These are phyloP conservation scores for Leucania comma DNA, from an alignment of 2,888 invertebrate species.

Conservation along the genomic window DNA sequence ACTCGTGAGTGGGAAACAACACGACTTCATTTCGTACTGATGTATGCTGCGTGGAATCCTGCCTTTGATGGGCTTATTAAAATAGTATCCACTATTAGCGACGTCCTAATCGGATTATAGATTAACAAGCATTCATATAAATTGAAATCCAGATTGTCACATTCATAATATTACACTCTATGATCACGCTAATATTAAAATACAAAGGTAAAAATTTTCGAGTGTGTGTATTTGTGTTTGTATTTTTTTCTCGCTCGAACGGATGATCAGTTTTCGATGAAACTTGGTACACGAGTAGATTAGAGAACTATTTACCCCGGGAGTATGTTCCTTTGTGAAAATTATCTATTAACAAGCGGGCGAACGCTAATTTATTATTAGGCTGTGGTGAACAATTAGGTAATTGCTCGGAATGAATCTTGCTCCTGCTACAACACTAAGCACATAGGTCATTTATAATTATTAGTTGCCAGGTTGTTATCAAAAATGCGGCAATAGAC, in stretches of 20 bases:
- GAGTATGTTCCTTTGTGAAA: too few species aligned
- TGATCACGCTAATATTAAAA: too few species aligned
- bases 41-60: neutral
- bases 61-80: neutral
- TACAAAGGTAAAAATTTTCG: too few species aligned
- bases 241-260: too few species aligned
- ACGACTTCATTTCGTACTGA: conserved; percentile 15
- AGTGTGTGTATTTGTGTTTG: too few species aligned
- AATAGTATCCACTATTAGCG: neutral
- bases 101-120: neutral
- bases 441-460: neutral
- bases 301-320: too few species aligned
- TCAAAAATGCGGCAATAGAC: neutral
- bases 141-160: neutral
- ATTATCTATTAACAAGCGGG: too few species aligned
- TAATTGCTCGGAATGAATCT: neutral
- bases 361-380: neutral
- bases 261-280: too few species aligned
- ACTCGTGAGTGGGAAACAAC: conserved; percentile 53
- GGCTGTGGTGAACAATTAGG: neutral
- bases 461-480: neutral
- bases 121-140: neutral
- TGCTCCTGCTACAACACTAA: neutral
- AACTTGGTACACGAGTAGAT: too few species aligned
- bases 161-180: too few species aligned